These are phyloP conservation scores for Drosophila eugracilis DNA, from an alignment of 1,140 invertebrate genomes.

Conservation along the genomic window DNA sequence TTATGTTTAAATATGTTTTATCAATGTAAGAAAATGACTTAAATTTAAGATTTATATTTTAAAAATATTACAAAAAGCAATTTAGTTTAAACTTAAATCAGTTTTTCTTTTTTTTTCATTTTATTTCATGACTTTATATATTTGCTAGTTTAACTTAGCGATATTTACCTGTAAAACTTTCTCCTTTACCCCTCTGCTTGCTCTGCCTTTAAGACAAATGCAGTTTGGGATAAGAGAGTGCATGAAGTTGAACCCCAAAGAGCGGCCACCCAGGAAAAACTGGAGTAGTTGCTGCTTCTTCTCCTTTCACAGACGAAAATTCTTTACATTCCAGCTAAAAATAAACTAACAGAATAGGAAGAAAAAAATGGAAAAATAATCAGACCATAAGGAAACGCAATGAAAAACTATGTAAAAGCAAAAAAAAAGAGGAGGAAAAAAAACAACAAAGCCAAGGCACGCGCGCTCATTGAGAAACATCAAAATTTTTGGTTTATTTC, in stretches of 20 bases:
- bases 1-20: too few relatives aligned
- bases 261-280: conserved; percentile 8
- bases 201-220: not conserved
- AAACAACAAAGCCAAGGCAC: conserved; percentile 23
- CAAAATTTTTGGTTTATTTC: conserved; percentile 76
- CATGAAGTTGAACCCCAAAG: not conserved
- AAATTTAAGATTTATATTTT: too few relatives aligned
- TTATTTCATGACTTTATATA: too few relatives aligned
- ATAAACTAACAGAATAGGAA: conserved; percentile 20
- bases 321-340: conserved; percentile 11
- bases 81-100: too few relatives aligned
- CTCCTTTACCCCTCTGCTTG: not conserved
- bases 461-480: conserved; percentile 60
- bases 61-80: too few relatives aligned
- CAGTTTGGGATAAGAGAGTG: not conserved
- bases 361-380: conserved; percentile 15
- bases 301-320: conserved; percentile 3
- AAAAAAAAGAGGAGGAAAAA: conserved; percentile 16
- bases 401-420: conserved; percentile 21
- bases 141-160: too few relatives aligned
- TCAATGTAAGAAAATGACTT: too few relatives aligned
- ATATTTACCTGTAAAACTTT: not conserved
- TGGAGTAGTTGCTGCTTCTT: conserved; percentile 11
- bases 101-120: not conserved
- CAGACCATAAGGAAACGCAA: conserved; percentile 46